Evolutionary conservation across 2,797 vertebrate genomes (phyloP).

Genomic region (Sparidentex hasta): DNA sequence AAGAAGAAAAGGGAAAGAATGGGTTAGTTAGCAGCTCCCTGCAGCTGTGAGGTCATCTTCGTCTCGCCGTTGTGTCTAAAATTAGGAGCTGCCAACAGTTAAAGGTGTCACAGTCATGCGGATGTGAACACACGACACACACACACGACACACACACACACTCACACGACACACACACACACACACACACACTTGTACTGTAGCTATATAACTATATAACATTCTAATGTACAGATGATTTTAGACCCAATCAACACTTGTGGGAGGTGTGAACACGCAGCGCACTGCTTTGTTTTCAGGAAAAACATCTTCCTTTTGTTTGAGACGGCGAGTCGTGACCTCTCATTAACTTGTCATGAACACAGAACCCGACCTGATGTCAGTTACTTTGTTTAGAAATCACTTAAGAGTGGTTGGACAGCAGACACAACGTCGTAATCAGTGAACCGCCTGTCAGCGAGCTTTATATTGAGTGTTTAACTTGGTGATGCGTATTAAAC

Average conservation of each 20-base stretch:
- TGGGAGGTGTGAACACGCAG: background rate
- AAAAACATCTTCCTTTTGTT: background rate
- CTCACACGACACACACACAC: background rate
- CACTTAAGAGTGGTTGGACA: background rate
- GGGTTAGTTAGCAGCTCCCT: conserved; percentile 7
- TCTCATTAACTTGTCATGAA: background rate
- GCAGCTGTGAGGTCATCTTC: background rate
- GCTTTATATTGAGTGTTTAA: too few relatives aligned
- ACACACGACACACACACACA: too few relatives aligned
- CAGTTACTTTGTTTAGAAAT: background rate
- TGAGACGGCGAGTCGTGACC: background rate
- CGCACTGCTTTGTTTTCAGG: background rate
- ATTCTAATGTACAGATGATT: background rate
- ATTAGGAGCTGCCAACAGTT: background rate
- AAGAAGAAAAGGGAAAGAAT: too few relatives aligned
- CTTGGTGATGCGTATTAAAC: too few relatives aligned
- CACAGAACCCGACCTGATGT: background rate
- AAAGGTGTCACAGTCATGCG: background rate
- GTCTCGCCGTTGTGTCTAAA: background rate
- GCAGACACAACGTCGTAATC: too few relatives aligned
- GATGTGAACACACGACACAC: background rate
- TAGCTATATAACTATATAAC: too few relatives aligned
- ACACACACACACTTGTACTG: background rate
- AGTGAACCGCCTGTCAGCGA: too few relatives aligned
- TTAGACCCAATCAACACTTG: conserved; percentile 33